Percentiles rank a stretch among this genome's conserved stretches.
Conservation (phyloP, 2,888 invertebrate species). For the Orthosia gracilis region DNA sequence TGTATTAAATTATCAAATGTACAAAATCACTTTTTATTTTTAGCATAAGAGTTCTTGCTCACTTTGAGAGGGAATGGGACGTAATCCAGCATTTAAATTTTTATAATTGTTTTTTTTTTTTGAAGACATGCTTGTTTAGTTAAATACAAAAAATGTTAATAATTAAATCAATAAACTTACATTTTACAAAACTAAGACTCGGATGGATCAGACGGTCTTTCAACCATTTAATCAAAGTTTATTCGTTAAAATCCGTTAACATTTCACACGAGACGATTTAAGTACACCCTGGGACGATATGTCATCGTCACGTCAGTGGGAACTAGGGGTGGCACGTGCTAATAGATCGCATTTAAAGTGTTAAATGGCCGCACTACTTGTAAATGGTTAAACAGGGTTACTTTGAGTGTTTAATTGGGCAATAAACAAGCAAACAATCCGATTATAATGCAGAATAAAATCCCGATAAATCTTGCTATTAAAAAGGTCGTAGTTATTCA, state of each 20-base stretch:
- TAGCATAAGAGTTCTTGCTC: too few species aligned
- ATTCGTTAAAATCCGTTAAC: constrained; percentile 17
- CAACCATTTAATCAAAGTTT: neutral
- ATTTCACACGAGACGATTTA: constrained; percentile 29
- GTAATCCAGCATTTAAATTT: too few species aligned
- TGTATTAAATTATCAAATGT: too few species aligned
- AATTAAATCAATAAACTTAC: too few species aligned
- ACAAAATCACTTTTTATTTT: too few species aligned
- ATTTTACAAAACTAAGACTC: too few species aligned
- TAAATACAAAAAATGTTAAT: too few species aligned
- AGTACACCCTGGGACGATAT: constrained; percentile 20
- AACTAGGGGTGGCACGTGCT: constrained; percentile 47
- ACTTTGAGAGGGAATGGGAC: too few species aligned
- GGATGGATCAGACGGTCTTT: too few species aligned
- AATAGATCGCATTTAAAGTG: constrained; percentile 22
- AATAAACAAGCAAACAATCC: neutral
- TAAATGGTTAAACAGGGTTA: constrained; percentile 6
- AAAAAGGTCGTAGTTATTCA: neutral
- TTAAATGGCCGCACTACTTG: constrained; percentile 27
- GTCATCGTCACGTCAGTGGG: neutral
- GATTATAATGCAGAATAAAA: neutral
- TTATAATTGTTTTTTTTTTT: too few species aligned
- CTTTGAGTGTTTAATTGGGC: neutral
- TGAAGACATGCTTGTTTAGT: too few species aligned
- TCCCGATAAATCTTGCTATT: too few species aligned